phyloP scores from a whole-genome alignment of 1,140 invertebrate species.

The Saccostrea echinata region DNA sequence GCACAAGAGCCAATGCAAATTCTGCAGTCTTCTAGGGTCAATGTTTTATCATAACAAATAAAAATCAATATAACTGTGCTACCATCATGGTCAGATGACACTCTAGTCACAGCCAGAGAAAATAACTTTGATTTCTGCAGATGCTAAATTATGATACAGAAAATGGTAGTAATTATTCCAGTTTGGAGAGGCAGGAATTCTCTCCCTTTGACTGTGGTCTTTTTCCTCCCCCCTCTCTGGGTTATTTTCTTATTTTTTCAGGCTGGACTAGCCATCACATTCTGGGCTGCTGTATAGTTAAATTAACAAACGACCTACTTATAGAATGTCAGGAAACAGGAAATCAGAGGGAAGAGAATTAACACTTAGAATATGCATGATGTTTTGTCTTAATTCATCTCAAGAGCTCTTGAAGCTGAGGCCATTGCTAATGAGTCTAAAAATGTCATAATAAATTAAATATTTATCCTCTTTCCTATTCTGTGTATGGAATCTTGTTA shows the following conservation, averaged over 20 bases:
- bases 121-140: conserved; percentile 39
- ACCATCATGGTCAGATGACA: conserved; percentile 38
- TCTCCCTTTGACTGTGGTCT: conserved; percentile 30
- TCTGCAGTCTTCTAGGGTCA: conserved; percentile 30
- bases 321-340: conserved; percentile 33
- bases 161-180: background rate
- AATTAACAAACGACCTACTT: conserved; percentile 39
- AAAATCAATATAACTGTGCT: conserved; percentile 31
- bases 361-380: conserved; percentile 39
- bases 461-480: background rate
- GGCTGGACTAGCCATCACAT: background rate
- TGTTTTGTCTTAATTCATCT: conserved; percentile 39
- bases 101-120: conserved; percentile 29
- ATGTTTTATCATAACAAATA: conserved; percentile 40
- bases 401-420: conserved; percentile 23
- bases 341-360: conserved; percentile 35
- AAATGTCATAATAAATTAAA: conserved; percentile 13
- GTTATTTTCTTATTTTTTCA: background rate
- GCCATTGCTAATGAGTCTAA: conserved; percentile 28
- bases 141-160: conserved; percentile 35
- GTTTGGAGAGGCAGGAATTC: conserved; percentile 10
- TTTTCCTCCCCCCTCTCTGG: background rate
- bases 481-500: background rate
- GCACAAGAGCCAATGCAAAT: conserved; percentile 31
- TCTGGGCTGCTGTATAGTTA: conserved; percentile 1